These are phyloP conservation scores for Caprella mutica DNA, from an alignment of 2,888 invertebrate species.

Conservation along the genomic window DNA sequence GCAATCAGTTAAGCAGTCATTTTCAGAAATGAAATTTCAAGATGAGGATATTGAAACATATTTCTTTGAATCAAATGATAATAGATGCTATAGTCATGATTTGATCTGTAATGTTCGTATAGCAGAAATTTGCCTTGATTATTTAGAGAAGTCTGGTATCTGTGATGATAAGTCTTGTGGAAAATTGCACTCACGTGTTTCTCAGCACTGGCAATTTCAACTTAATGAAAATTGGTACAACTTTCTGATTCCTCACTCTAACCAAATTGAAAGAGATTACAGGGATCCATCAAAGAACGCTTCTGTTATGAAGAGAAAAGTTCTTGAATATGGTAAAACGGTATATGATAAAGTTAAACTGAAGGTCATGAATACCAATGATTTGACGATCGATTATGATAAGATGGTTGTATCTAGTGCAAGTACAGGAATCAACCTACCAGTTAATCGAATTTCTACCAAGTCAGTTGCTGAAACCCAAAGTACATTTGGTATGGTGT, in stretches of 20 bases:
- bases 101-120: too few relatives aligned
- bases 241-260: background rate
- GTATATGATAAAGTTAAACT: background rate
- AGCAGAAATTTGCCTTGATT: too few relatives aligned
- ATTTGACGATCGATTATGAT: background rate
- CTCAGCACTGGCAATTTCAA: conserved; percentile 4
- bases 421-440: background rate
- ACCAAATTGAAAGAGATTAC: background rate
- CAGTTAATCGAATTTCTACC: background rate
- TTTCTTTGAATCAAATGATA: too few relatives aligned
- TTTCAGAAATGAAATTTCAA: too few relatives aligned
- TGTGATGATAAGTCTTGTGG: too few relatives aligned
- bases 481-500: background rate
- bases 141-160: too few relatives aligned
- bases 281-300: background rate
- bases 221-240: conserved; percentile 4
- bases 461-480: background rate
- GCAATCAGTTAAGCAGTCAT: too few relatives aligned
- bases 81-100: too few relatives aligned
- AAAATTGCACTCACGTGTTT: conserved; percentile 5
- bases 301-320: background rate
- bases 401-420: background rate
- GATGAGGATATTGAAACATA: too few relatives aligned
- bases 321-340: conserved; percentile 1
- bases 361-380: background rate